phyloP scores from a whole-genome alignment of 2,113 vertebrate species.

The Passer montanus region DNA sequence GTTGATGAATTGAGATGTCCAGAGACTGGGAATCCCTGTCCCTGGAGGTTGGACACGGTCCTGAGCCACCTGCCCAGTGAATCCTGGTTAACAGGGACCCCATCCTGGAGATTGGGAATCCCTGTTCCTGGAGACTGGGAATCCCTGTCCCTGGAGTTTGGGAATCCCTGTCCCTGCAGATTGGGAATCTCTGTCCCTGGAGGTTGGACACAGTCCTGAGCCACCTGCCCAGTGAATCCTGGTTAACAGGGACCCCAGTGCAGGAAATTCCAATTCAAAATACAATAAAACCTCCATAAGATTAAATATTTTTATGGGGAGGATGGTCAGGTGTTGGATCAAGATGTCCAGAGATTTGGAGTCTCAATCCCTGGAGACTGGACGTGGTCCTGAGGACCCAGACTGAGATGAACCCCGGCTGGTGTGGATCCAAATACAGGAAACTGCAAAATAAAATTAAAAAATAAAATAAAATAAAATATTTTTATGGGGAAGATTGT shows the following conservation, averaged over 20 bases:
- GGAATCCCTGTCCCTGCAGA: too few species aligned
- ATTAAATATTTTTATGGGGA: not conserved
- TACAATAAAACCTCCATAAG: accelerated
- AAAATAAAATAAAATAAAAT: not conserved
- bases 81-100: accelerated
- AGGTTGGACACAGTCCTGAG: accelerated
- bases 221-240: too few species aligned
- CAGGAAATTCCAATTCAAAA: not conserved
- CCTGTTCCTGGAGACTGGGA: not conserved
- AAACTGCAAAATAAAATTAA: not conserved
- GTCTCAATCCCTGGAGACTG: not conserved
- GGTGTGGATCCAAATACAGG: accelerated
- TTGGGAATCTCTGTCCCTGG: too few species aligned
- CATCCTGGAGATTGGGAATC: too few species aligned
- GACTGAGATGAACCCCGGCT: not conserved
- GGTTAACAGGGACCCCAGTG: accelerated
- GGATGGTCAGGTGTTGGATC: not conserved
- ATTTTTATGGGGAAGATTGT: not conserved
- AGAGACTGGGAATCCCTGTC: too few species aligned
- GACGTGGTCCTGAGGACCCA: not conserved
- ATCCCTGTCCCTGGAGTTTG: too few species aligned
- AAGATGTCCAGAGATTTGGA: not conserved
- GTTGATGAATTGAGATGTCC: too few species aligned
- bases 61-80: not conserved
- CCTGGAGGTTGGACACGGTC: accelerated